Percentiles rank a stretch among this genome's conserved stretches.
Evolutionary conservation across 2,888 invertebrate species (phyloP).

Genomic region (Torymus aiolomorphi): DNA sequence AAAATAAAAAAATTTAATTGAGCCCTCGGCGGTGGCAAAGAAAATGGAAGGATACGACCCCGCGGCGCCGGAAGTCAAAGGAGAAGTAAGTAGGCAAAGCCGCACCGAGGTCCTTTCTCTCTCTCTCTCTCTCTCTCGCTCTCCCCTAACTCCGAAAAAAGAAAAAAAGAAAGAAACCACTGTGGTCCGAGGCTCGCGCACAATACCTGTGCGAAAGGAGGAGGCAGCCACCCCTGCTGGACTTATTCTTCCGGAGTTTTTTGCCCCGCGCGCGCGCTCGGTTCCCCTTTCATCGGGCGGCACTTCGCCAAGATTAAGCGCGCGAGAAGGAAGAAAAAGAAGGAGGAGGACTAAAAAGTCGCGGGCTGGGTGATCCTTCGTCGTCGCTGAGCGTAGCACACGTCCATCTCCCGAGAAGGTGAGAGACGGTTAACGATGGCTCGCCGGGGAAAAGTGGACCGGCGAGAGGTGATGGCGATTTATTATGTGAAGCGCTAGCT

Average conservation of each 20-base stretch:
- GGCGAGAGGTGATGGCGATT: neutral
- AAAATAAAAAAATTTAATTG: slow-evolving; percentile 37
- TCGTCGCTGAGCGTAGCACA: too few species aligned
- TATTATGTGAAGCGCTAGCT: too few species aligned
- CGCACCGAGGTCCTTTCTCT: slow-evolving; percentile 3
- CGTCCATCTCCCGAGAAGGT: too few species aligned
- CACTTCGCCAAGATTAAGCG: slow-evolving; percentile 35
- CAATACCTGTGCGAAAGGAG: slow-evolving; percentile 57
- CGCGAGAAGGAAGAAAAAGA: neutral
- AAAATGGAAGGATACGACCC: slow-evolving; percentile 1
- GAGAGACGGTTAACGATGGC: too few species aligned
- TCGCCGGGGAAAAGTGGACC: neutral
- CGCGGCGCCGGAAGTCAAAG: neutral
- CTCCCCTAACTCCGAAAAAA: too few species aligned
- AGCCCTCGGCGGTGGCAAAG: slow-evolving; percentile 11
- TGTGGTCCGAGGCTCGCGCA: slow-evolving; percentile 13
- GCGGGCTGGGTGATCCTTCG: too few species aligned
- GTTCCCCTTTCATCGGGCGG: slow-evolving; percentile 9
- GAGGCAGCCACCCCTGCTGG: neutral
- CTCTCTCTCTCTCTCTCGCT: slow-evolving; percentile 25
- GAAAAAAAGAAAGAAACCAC: slow-evolving; percentile 33
- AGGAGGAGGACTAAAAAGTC: neutral
- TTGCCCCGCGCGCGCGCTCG: neutral
- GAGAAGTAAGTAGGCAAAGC: slow-evolving; percentile 36
- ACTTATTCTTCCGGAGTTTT: slow-evolving; percentile 50